Percentiles rank a stretch among this genome's conserved stretches.
These are phyloP conservation scores for Liodrosophila aerea DNA, from an alignment of 2,888 invertebrate genomes.

Conservation along the genomic window DNA sequence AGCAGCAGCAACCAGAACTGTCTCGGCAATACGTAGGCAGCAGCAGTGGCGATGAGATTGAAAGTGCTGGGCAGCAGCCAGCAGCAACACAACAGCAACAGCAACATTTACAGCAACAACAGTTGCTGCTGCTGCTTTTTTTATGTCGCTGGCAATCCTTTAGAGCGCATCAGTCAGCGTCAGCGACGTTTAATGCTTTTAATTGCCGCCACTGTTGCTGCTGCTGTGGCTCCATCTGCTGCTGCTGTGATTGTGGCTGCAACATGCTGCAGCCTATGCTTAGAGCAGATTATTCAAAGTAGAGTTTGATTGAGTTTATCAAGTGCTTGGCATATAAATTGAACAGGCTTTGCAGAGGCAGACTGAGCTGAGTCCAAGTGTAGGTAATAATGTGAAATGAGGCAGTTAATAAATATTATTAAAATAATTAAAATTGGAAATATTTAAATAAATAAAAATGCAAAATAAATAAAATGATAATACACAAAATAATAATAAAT, in stretches of 20 bases:
- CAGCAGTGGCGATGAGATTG: conserved; percentile 53
- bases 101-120: conserved; percentile 12
- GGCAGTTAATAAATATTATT: too few relatives aligned
- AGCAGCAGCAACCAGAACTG: conserved; percentile 12
- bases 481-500: too few relatives aligned
- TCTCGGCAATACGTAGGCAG: conserved; percentile 43
- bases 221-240: conserved; percentile 1
- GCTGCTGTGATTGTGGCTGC: conserved; percentile 9
- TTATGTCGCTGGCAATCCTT: conserved; percentile 54
- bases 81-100: conserved; percentile 11
- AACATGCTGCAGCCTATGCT: conserved; percentile 26
- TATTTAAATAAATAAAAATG: too few relatives aligned
- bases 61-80: conserved; percentile 54
- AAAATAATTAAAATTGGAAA: too few relatives aligned
- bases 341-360: not conserved
- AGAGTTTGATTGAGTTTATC: conserved; percentile 16
- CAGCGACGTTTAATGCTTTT: conserved; percentile 57
- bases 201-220: conserved; percentile 57
- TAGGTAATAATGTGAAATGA: too few relatives aligned
- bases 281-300: conserved; percentile 16
- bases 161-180: conserved; percentile 54
- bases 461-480: too few relatives aligned
- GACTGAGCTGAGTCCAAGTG: not conserved
- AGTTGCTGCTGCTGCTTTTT: conserved; percentile 22
- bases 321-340: not conserved